Conservation (phyloP, 2,888 invertebrate species). For the Pollenia griseotomentosa region DNA sequence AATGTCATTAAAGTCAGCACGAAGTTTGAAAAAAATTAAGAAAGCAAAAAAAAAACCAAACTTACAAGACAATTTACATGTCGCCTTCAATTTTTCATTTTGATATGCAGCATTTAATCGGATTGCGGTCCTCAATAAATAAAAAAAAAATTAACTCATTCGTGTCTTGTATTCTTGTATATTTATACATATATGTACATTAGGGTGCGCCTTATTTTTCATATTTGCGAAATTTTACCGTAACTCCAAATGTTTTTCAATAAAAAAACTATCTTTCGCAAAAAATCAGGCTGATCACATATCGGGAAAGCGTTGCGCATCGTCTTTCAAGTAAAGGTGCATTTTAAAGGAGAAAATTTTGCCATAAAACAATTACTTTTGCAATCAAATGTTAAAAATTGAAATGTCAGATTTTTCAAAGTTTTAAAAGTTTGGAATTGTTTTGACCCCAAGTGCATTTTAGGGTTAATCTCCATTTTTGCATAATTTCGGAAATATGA, state of each 20-base stretch:
- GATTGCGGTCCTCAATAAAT: constrained; percentile 68
- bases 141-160: constrained; percentile 63
- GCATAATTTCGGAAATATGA: too few species aligned
- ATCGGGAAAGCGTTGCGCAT: too few species aligned
- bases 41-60: constrained; percentile 3
- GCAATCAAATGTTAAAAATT: too few species aligned
- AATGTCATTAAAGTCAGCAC: constrained; percentile 52
- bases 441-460: too few species aligned
- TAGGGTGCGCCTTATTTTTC: neutral
- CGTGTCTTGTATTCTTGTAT: constrained; percentile 38
- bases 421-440: too few species aligned
- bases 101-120: constrained; percentile 59
- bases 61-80: constrained; percentile 61
- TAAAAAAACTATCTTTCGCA: too few species aligned
- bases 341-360: too few species aligned
- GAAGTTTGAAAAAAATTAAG: neutral
- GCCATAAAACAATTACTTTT: too few species aligned
- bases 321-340: too few species aligned
- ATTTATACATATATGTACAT: neutral
- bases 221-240: neutral
- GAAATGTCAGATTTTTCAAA: too few species aligned
- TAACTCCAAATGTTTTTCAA: too few species aligned
- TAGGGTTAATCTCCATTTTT: neutral
- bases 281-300: too few species aligned
- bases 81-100: constrained; percentile 67